These are phyloP conservation scores for Nilaparvata lugens DNA, from an alignment of 1,140 invertebrate genomes.

Conservation along the genomic window DNA sequence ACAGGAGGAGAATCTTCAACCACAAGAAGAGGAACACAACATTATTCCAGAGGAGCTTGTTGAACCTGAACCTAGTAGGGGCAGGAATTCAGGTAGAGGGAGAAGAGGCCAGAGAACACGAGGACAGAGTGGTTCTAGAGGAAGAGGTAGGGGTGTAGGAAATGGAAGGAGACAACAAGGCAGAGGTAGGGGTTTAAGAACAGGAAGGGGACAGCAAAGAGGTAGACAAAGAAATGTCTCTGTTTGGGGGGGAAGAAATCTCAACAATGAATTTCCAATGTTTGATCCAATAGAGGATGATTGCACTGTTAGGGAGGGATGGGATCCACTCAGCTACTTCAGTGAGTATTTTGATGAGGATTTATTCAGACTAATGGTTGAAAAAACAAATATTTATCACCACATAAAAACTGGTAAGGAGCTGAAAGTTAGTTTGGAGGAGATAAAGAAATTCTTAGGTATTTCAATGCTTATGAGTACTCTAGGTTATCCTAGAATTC, in stretches of 20 bases:
- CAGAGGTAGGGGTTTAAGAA: not conserved
- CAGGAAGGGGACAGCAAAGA: not conserved
- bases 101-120: not conserved
- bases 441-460: constrained; percentile 18
- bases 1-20: not conserved
- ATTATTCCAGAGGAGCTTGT: not conserved
- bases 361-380: constrained; percentile 9
- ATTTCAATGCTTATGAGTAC: constrained; percentile 12
- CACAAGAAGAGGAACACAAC: not conserved
- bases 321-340: constrained; percentile 11
- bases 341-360: constrained; percentile 12
- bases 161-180: too few relatives aligned
- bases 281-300: constrained; percentile 4
- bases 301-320: constrained; percentile 5
- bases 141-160: too few relatives aligned
- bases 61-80: not conserved
- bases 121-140: not conserved
- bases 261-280: too few relatives aligned
- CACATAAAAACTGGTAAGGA: too few relatives aligned
- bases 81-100: not conserved
- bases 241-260: not conserved
- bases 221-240: not conserved
- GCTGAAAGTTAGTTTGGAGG: constrained; percentile 1
- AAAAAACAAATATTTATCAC: too few relatives aligned
- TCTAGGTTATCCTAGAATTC: constrained; percentile 11